A percentile compares a stretch with the other conserved stretches of the same genome.
These are phyloP conservation scores for Chaunax sp. DNA, from an alignment of 2,797 vertebrate species.

Conservation along the genomic window DNA sequence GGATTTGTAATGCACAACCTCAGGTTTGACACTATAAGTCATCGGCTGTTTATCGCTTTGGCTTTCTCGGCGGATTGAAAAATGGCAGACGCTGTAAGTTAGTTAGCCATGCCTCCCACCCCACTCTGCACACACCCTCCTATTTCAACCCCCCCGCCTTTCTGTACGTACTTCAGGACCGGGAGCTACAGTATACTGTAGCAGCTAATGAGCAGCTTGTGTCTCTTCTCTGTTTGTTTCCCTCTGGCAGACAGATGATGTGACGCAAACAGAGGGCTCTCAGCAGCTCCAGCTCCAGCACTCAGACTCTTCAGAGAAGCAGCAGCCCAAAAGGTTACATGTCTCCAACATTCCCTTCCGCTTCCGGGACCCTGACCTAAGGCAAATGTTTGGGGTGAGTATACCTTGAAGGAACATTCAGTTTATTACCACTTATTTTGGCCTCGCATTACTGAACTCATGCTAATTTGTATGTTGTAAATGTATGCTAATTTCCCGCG, in stretches of 20 bases:
- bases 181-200: conserved; percentile 56
- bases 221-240: conserved; percentile 71
- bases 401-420: background rate
- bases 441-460: too few species aligned
- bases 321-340: conserved; percentile 97
- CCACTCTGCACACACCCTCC: conserved; percentile 25
- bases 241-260: conserved; percentile 91
- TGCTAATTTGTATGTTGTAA: too few species aligned
- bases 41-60: conserved; percentile 77
- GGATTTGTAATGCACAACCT: conserved; percentile 80
- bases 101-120: conserved; percentile 56
- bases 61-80: conserved; percentile 73
- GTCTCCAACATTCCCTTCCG: conserved; percentile 99
- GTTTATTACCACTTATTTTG: too few species aligned
- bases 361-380: conserved; percentile 96
- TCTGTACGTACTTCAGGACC: conserved; percentile 33
- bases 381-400: conserved; percentile 99
- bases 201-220: conserved; percentile 73
- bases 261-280: conserved; percentile 94
- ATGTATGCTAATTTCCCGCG: too few species aligned
- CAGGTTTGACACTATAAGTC: conserved; percentile 79
- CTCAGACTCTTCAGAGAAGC: conserved; percentile 94
- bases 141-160: background rate
- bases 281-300: conserved; percentile 90
- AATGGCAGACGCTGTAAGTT: conserved; percentile 73